Evolutionary conservation across 2,888 invertebrate genomes (phyloP), one percentile per base, ranked within the genome.

Genomic region (Epicampocera succincta): DNA sequence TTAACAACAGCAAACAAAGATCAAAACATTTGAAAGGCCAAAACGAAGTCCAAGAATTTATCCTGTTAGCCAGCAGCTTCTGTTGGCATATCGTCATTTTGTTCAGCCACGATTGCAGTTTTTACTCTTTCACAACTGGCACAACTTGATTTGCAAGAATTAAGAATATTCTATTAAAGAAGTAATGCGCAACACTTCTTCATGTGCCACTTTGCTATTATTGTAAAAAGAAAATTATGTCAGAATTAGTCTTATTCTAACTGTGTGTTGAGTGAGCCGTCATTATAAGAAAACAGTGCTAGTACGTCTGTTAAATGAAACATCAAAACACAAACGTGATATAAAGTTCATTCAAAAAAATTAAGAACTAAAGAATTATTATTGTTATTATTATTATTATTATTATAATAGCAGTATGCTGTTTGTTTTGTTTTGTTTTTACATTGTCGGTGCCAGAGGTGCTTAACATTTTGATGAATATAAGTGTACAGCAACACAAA

Each of bases 191-290:
- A 69, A 13, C 15, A 15, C n/a, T 56, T 56, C 69, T 25, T 54
- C n/a, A 19, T 50, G 46, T 25, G 25, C 56, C 12, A 71, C 63
- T 77, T 63, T 48, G 19, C 2, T 33, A 44, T 44, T 44, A n/a
- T n/a, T n/a, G n/a, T n/a, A 44, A 72, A 42, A 29, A 77, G 63
- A 58, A 78, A 78, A 72, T 78, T 66, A 72, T 72, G 44, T 65
- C 65, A 72, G 65, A 78, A 58, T 65, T 72, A 78, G 77, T 78
- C 65, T 29, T 50, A 33, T 65, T 72, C 21, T 52, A 72, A 66
- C 77, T 71, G 71, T 44, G 63, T 13, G 65, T 48, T 21, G 44
- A 63, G 52, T 29, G 3, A 44, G 68, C 42, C 58, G 11, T 11
- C 6, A 52, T 19, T 15, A 44, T 19, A 66, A 40, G 46, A 50